phyloP scores from a whole-genome alignment of 2,797 vertebrate genomes.

The Coccyzus lansbergi region DNA sequence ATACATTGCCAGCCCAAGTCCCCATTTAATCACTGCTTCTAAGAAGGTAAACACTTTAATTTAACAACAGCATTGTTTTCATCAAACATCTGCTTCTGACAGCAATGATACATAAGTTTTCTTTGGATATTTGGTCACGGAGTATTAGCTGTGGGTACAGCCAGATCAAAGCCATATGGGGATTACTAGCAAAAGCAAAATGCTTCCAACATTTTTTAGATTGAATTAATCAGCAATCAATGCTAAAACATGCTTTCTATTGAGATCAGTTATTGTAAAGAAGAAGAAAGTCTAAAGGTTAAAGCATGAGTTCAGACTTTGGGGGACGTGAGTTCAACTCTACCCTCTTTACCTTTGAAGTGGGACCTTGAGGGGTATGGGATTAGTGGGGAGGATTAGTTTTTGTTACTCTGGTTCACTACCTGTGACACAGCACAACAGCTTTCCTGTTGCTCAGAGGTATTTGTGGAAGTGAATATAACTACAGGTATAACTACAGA shows the following conservation, averaged over 20 bases:
- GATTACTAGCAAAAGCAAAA: conserved; percentile 31
- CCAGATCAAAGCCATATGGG: conserved; percentile 35
- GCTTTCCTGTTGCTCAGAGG: not conserved
- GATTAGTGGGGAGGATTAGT: not conserved
- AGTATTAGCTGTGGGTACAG: not conserved
- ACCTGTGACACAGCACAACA: rapidly evolving
- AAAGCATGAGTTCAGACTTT: not conserved
- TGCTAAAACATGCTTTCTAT: not conserved
- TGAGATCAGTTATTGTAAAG: not conserved
- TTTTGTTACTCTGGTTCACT: not conserved
- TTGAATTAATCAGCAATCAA: conserved; percentile 7
- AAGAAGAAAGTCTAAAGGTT: not conserved
- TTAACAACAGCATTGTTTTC: not conserved
- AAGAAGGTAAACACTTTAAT: not conserved
- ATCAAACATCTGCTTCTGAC: conserved; percentile 16
- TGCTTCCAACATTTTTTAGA: not conserved
- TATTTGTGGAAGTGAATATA: not conserved
- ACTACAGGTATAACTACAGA: not conserved
- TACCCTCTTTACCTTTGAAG: not conserved
- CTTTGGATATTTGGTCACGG: not conserved
- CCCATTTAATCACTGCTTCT: not conserved
- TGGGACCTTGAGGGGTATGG: not conserved
- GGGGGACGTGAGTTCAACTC: not conserved
- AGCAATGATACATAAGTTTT: not conserved
- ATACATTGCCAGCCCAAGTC: not conserved